Base-by-base conservation (phyloP, 2,113 vertebrate genomes). In the Grus americana region DNA sequence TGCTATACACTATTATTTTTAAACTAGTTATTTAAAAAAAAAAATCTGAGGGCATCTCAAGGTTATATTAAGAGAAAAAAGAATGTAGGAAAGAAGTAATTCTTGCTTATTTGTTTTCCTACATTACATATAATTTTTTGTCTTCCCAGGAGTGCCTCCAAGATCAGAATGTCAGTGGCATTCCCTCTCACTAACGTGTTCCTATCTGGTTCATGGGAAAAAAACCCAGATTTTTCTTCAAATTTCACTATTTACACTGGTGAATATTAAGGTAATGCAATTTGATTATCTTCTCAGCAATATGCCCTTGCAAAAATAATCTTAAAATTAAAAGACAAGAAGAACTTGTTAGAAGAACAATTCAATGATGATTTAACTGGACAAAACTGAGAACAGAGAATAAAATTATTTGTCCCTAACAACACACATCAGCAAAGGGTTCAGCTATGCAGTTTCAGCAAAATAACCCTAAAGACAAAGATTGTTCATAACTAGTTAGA, bases 221-320 rank as follows among this genome's bases (percentile, higher is more conserved):
- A 20, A 16, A 6, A 0, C 0, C 1, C 12, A 40, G 10, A 34
- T 52, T 71, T 38, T 52, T 62, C 5, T 49, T 50, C 36, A 29
- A 82, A 5, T 34, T 90, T 72, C 23, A n/a, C 1, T 38, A 15
- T 88, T 12, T 52, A 16, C 7, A n/a, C 7, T 12, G 21, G 7
- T 82, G n/a, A 78, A 65, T 82, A 55, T 79, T 66, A 57, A 79
- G 7, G 6, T 46, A 61, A 29, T 10, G 55, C 4, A 9, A 36
- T 57, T 61, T 47, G 8, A 57, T 26, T 79, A 42, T 61, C 14
- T 65, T 55, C 27, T 79, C 32, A 95, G 15, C 10, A 86, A 68
- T 18, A 59, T 6, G 8, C 1, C 14, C 44, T 87, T 80, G 44
- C 5, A 70, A 82, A 57, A 52, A 23, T 26, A 71, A 58, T 30